Conservation (phyloP, 2,888 invertebrate species). For the Tenthredo notha region DNA sequence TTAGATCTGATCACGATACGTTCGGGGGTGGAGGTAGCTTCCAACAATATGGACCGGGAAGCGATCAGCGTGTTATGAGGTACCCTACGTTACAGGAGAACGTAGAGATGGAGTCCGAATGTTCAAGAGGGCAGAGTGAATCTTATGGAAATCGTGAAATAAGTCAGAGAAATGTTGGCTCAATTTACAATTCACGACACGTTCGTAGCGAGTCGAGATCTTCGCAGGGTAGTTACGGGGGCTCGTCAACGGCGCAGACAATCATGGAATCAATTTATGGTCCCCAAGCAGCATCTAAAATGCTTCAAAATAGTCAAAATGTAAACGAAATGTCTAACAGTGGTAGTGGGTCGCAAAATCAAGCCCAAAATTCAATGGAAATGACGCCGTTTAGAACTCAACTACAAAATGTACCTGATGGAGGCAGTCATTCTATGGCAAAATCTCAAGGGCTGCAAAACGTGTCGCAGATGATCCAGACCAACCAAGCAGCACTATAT, state of each 20-base stretch:
- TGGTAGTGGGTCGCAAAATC: conserved; percentile 9
- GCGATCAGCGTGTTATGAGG: conserved; percentile 37
- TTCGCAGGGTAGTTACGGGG: conserved; percentile 23
- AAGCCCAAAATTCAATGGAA: conserved; percentile 61
- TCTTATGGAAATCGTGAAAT: conserved; percentile 21
- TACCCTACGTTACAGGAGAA: background rate
- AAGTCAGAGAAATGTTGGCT: conserved; percentile 1
- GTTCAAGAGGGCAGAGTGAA: conserved; percentile 1
- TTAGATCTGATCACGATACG: conserved; percentile 36
- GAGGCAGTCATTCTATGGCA: background rate
- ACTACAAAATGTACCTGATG: conserved; percentile 38
- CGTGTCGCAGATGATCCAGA: conserved; percentile 71
- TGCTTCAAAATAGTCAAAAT: conserved; percentile 65
- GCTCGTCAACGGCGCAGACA: conserved; percentile 62
- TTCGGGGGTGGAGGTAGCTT: conserved; percentile 5
- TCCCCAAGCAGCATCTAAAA: conserved; percentile 64
- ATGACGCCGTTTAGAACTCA: conserved; percentile 64
- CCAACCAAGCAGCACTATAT: conserved; percentile 26
- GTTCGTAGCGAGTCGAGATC: conserved; percentile 64
- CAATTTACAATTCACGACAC: conserved; percentile 58
- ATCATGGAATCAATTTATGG: conserved; percentile 72
- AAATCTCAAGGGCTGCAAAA: conserved; percentile 67
- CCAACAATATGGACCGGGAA: conserved; percentile 24
- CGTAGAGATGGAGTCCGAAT: conserved; percentile 21
- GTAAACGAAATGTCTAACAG: conserved; percentile 58